These are phyloP conservation scores for Drosophila leontia DNA, from an alignment of 1,140 invertebrate species.

Conservation along the genomic window DNA sequence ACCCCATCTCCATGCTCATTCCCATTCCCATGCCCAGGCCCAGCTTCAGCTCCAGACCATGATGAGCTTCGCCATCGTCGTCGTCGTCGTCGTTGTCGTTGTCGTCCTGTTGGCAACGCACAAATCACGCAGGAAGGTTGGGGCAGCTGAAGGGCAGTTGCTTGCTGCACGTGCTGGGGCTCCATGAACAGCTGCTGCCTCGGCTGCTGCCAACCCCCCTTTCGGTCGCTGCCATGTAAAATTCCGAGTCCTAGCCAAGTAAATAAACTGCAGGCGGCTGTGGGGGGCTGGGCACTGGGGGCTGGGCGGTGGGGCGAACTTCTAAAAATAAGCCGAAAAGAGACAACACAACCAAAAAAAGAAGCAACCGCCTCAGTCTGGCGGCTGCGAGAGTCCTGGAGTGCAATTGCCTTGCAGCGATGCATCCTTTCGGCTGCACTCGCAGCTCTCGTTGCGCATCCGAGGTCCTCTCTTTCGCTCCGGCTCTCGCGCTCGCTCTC, in stretches of 20 bases:
- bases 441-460: conserved; percentile 56
- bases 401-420: conserved; percentile 75
- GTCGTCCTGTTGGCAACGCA: conserved; percentile 62
- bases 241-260: conserved; percentile 70
- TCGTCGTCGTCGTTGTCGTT: conserved; percentile 15
- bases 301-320: conserved; percentile 39
- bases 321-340: conserved; percentile 83
- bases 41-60: conserved; percentile 45
- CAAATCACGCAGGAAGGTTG: conserved; percentile 50
- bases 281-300: neutral
- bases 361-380: conserved; percentile 74
- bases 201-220: conserved; percentile 23
- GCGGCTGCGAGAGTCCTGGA: conserved; percentile 51
- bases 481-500: conserved; percentile 10
- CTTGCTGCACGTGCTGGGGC: conserved; percentile 81
- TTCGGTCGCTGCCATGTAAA: conserved; percentile 60
- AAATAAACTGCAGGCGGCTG: conserved; percentile 61
- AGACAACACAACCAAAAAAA: conserved; percentile 80
- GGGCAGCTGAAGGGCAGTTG: conserved; percentile 63
- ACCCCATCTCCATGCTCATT: conserved; percentile 3
- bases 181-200: conserved; percentile 73
- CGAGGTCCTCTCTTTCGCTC: conserved; percentile 18
- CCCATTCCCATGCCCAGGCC: neutral
- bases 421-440: conserved; percentile 70
- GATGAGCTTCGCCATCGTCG: conserved; percentile 30